Base-by-base conservation (phyloP, 35 echinoderm and acorn worm species). In the Nesometra sesokonis region DNA sequence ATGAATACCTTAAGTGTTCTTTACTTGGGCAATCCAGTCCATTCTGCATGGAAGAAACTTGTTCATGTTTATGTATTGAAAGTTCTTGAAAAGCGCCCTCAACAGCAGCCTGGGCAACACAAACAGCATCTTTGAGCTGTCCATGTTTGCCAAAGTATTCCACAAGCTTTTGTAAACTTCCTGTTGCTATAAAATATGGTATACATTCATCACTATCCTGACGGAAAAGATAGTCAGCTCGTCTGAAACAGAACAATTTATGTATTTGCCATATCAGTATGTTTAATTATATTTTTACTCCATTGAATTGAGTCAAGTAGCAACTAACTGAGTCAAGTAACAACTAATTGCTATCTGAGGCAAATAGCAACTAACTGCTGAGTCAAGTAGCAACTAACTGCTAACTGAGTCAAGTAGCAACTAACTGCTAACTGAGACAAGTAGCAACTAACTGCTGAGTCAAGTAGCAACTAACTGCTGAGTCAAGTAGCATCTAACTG, bases 81-180 rank as follows among this genome's bases (percentile, higher is more conserved):
- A 67, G 9, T 13, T 79, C 37, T 57, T 77, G 38, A 0, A 91
- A 34, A 76, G 80, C 84, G 11, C 90, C 89, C 85, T 97, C 95
- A 85, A 92, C 89, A 38, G 95, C 95, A 8, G 90, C 92, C 81
- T 97, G 92, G 0, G 95, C 86, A 17, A 97, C 89, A 8, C 93
- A 77, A 52, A 97, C 86, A 47, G 95, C 95, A 87, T 97, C 95
- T 76, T 91, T 57, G 15, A 94, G 84, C 36, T 94, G 92, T 35
- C 86, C 89, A 27, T 91, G 89, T 35, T 86, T 47, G 11, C 38
- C 47, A 34, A 81, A 93, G 57, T 85, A 97, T 40, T 80, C 47
- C 34, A 90, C 87, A 31, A 94, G 76, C 82, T 90, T 83, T 21
- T 77, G 46, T 37, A 93, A 35, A 35, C 92, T 89, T 3, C 86